These are phyloP conservation scores for Saguinus midas DNA, from an alignment of 2,113 vertebrate genomes.

Conservation along the genomic window DNA sequence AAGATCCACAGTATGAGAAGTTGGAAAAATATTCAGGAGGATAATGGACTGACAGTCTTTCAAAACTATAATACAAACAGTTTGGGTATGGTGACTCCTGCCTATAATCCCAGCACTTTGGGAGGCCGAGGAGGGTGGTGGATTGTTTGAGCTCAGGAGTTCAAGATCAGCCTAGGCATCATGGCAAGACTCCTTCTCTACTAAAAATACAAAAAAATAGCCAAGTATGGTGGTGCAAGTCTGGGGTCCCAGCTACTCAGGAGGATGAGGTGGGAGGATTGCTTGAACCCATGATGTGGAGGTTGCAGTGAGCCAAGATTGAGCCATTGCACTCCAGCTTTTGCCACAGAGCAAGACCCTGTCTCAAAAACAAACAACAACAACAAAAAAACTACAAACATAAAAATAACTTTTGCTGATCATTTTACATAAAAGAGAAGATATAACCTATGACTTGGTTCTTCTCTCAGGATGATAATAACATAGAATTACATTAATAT, in stretches of 20 bases:
- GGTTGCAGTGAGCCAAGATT: not conserved
- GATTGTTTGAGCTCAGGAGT: not conserved
- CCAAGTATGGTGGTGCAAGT: not conserved
- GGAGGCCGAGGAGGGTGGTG: not conserved
- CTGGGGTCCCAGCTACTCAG: not conserved
- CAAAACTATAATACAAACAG: not conserved
- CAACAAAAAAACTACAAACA: not conserved
- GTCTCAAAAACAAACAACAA: not conserved
- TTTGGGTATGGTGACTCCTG: not conserved
- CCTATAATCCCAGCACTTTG: not conserved
- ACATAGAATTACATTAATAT: not conserved
- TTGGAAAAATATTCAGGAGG: not conserved
- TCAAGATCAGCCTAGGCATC: not conserved
- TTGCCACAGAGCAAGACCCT: not conserved
- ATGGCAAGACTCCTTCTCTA: not conserved
- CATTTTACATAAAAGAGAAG: not conserved
- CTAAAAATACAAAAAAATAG: not conserved
- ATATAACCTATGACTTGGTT: not conserved
- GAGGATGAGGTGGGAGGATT: not conserved
- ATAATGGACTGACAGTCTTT: not conserved
- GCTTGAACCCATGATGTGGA: not conserved
- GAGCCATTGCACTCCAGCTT: not conserved
- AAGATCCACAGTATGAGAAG: not conserved
- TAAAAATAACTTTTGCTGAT: not conserved
- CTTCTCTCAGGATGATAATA: not conserved